Percentiles rank a stretch among this genome's conserved stretches.
These are phyloP conservation scores for Linnaemya tessellans DNA, from an alignment of 2,888 invertebrate species.

Conservation along the genomic window DNA sequence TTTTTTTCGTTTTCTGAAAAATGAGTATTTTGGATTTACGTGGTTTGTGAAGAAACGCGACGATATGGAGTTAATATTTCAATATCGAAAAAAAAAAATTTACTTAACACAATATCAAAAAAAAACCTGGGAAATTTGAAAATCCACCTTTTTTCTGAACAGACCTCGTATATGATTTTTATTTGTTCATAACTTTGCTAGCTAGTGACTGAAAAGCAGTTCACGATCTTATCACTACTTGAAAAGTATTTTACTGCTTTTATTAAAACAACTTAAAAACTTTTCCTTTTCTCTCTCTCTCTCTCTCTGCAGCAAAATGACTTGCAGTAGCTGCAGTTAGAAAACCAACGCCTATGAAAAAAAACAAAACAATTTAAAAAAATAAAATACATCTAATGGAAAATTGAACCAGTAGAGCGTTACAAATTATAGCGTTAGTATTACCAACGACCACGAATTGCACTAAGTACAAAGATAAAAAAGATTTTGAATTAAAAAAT, in stretches of 20 bases:
- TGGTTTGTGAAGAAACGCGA: too few species aligned
- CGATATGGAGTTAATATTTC: too few species aligned
- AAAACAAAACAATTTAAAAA: slow-evolving; percentile 3
- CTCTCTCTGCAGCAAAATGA: not conserved
- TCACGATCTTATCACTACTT: too few species aligned
- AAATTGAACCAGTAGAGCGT: slow-evolving; percentile 64
- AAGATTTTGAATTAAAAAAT: slow-evolving; percentile 32
- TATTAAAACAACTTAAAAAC: not conserved
- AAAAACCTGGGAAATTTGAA: too few species aligned
- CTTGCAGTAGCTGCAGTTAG: slow-evolving; percentile 19
- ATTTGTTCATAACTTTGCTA: too few species aligned
- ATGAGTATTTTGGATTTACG: too few species aligned
- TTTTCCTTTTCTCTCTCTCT: not conserved
- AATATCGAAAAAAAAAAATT: too few species aligned
- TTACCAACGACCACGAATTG: slow-evolving; percentile 40
- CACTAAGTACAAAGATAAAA: slow-evolving; percentile 39
- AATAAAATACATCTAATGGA: slow-evolving; percentile 57
- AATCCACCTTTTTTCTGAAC: too few species aligned
- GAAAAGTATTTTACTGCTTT: not conserved
- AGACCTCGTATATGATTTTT: too few species aligned
- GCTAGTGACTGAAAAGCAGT: too few species aligned
- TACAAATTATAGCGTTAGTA: slow-evolving; percentile 64
- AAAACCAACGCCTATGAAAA: slow-evolving; percentile 14
- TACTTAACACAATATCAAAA: too few species aligned
- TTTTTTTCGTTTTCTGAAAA: too few species aligned